phyloP scores from a whole-genome alignment of 2,113 vertebrate genomes.

The Burhinus oedicnemus region DNA sequence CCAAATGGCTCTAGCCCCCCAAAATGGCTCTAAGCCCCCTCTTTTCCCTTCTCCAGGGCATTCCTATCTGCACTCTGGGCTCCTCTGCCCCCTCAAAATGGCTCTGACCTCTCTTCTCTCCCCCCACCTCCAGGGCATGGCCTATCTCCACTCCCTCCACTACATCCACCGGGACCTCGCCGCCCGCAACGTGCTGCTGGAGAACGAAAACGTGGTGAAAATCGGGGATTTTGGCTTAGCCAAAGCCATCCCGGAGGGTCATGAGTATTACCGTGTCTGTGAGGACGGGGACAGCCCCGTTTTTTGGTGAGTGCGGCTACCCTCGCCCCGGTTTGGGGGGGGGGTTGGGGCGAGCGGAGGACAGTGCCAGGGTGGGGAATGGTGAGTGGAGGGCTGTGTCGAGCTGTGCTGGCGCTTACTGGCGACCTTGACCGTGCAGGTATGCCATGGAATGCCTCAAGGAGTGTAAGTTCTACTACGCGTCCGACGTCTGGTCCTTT shows the following conservation, averaged over 20 bases:
- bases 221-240: conserved; percentile 95
- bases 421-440: conserved; percentile 59
- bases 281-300: conserved; percentile 92
- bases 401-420: neutral
- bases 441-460: conserved; percentile 92
- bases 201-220: conserved; percentile 87
- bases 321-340: neutral
- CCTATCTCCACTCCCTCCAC: conserved; percentile 86
- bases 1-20: too few relatives aligned
- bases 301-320: conserved; percentile 82
- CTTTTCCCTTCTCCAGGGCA: too few relatives aligned
- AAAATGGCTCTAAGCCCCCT: neutral
- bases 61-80: too few relatives aligned
- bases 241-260: conserved; percentile 88
- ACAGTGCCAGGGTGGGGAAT: rapidly evolving
- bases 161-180: conserved; percentile 93
- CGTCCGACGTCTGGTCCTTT: conserved; percentile 93
- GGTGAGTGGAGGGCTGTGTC: neutral
- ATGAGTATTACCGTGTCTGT: conserved; percentile 86
- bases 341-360: too few relatives aligned
- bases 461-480: conserved; percentile 90
- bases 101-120: neutral
- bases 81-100: neutral
- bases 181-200: conserved; percentile 89
- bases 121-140: conserved; percentile 84